Base-by-base conservation (phyloP, 2,888 invertebrate species). In the Cabera pusaria region DNA sequence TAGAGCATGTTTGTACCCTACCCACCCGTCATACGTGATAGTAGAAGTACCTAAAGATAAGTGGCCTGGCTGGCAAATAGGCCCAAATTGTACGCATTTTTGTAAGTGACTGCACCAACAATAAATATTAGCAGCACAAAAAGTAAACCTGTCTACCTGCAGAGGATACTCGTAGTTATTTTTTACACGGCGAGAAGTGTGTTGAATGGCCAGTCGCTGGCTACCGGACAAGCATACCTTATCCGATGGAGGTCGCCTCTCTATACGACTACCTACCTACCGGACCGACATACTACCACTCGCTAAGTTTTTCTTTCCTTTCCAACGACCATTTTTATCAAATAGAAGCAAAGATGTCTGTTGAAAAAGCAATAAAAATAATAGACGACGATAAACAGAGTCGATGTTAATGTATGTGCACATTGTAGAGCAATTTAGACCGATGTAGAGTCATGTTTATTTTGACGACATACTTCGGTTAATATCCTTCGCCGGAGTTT, bases 201-300 rank as follows among this genome's bases (percentile, higher is more conserved):
- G 64, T 58, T 58, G 58, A 57, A 64, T 59, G 59, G 64, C 58
- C 55, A 58, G 59, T 61, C 60, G 58, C 59, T 44, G 45, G 63
- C 76, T 74, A 75, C 71, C 69, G 69, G 74, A 73, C 75, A 65
- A 70, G 70, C 74, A 56, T 58, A 65, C 76, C 77, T 76, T 78
- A 78, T 77, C 77, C 70, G 69, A 70, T 68, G 71, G 62, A 73
- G 72, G 67, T 64, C 72, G 59, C 62, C 49, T 44, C 55, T 36
- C 27, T 18, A 23, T 31, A 28, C 14, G 3, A 35, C 31, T 29
- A 6, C 26, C 17, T 6, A 14, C 10, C 20, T 12, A 29, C 24
- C 23, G 7, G 17, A 29, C 24, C 23, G 7, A 21, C 22, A 23
- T 25, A 19, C 33, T n/a, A n/a, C 22, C 27, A 32, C 32, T 18